phyloP scores from a whole-genome alignment of 1,140 invertebrate species.

The Aleiodes sp. region DNA sequence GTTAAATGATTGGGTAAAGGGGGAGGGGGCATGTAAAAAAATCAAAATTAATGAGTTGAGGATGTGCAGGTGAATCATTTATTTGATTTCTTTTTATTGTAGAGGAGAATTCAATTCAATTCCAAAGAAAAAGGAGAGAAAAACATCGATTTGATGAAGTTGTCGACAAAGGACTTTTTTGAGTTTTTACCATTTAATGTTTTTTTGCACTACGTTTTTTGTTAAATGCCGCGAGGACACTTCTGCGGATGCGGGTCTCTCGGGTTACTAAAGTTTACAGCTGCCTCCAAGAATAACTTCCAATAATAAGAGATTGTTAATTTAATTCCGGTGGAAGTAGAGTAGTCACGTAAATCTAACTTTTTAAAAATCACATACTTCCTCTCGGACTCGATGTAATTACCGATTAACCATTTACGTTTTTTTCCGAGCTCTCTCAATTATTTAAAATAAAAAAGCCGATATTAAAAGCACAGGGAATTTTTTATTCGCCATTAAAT shows the following conservation, averaged over 20 bases:
- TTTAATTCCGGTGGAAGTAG: neutral
- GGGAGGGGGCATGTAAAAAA: neutral
- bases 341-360: neutral
- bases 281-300: neutral
- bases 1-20: too few species aligned
- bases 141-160: too few species aligned
- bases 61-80: neutral
- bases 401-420: too few species aligned
- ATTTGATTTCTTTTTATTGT: neutral
- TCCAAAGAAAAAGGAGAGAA: too few species aligned
- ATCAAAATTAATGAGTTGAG: neutral
- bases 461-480: too few species aligned
- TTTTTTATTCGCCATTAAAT: slow-evolving; percentile 9
- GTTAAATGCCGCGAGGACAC: neutral
- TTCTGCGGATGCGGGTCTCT: neutral
- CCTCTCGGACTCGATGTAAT: too few species aligned
- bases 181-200: neutral
- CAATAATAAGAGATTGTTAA: neutral
- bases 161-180: neutral
- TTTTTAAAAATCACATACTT: neutral
- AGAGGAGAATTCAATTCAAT: too few species aligned
- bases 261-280: neutral
- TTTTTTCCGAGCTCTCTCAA: too few species aligned
- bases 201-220: slow-evolving; percentile 2
- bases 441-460: too few species aligned